Base-by-base conservation (phyloP, 2,113 vertebrate species). In the Puma concolor region DNA sequence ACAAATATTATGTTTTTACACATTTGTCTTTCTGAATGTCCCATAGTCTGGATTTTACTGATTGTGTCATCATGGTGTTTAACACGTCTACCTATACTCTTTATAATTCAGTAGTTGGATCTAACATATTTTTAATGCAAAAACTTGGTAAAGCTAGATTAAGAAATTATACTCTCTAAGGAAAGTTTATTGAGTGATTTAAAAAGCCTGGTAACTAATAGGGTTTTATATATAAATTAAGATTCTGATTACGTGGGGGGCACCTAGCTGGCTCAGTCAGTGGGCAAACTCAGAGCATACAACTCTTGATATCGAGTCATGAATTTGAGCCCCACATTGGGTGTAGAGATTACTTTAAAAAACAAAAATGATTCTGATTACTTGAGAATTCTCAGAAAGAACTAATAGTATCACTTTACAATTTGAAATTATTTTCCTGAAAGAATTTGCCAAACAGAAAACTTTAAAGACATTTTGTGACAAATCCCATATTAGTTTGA, bases 121-220 rank as follows among this genome's bases (percentile, higher is more conserved):
- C 48, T 11, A 66, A 83, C 41, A 23, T 69, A 76, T 88, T 94
- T 96, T 85, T 86, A 72, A 41, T 86, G 15, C 80, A 94, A 79
- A 92, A 88, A 50, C 17, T 76, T 76, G 14, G n/a, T 77, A 63
- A 82, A 67, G 15, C 76, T 82, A 48, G 14, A 63, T 72, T 94
- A 72, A 79, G 76, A 84, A 66, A 85, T 92, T 41, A 74, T 94
- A 52, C 85, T 85, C 36, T 87, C 38, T 67, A 82, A 66, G 66
- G 50, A 63, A 38, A 86, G 1, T n/a, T 89, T 72, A 66, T 93
- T 48, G 66, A 52, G 81, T 86, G 50, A 48, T 77, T n/a, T 57
- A 44, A 89, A 79, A 72, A 71, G 57, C 63, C 14, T 91, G 33
- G 44, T 64, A 77, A 54, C 31, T 86, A 79, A 69, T 81, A 67